A percentile compares a stretch with the other conserved stretches of the same genome.
Evolutionary conservation across 2,797 vertebrate genomes (phyloP).

Genomic region (Carcharodon carcharias): DNA sequence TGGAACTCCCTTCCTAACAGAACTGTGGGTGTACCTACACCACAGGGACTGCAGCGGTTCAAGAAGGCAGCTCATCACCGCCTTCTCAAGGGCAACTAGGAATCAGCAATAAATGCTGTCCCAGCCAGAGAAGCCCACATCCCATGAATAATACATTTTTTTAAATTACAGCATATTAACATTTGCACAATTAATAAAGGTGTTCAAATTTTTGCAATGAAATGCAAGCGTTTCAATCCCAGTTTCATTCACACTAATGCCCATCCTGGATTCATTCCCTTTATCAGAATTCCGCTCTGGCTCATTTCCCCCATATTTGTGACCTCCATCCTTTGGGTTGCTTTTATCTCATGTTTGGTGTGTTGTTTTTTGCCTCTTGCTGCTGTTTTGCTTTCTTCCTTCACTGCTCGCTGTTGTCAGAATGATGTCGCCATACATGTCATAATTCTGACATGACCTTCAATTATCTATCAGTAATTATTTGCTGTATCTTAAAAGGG

Average conservation of each 20-base stretch:
- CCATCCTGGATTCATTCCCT: not conserved
- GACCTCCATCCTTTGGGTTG: not conserved
- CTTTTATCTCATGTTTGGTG: not conserved
- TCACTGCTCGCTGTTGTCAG: not conserved
- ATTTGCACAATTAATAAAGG: too few relatives aligned
- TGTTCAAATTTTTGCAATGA: not conserved
- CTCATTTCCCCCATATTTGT: not conserved
- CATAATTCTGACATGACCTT: not conserved
- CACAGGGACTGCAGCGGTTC: too few relatives aligned
- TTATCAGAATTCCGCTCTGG: not conserved
- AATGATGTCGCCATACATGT: not conserved
- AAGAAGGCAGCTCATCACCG: too few relatives aligned
- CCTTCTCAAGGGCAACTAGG: too few relatives aligned
- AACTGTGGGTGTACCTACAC: too few relatives aligned
- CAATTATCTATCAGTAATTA: not conserved
- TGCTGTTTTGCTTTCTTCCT: not conserved
- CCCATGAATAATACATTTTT: too few relatives aligned
- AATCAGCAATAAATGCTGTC: too few relatives aligned
- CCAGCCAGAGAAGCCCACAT: too few relatives aligned
- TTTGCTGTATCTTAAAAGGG: not conserved
- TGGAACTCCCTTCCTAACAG: too few relatives aligned
- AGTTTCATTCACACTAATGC: not conserved
- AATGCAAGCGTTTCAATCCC: not conserved
- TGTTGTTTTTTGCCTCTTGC: not conserved
- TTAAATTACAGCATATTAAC: too few relatives aligned